phyloP scores from a whole-genome alignment of 2,113 vertebrate genomes.

The Hippocampus guttulatus region DNA sequence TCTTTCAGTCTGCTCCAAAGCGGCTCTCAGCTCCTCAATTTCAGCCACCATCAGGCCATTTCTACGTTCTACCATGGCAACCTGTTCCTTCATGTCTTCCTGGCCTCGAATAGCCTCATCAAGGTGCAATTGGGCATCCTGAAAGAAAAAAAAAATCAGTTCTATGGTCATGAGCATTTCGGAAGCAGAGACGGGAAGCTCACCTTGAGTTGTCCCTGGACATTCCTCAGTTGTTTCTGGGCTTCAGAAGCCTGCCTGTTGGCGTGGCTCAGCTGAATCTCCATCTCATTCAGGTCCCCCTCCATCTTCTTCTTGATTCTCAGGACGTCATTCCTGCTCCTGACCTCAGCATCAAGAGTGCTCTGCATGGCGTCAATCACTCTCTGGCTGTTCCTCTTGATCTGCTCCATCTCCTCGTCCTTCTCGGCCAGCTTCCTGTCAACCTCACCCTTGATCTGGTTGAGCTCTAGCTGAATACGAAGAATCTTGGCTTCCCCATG shows the following conservation, averaged over 20 bases:
- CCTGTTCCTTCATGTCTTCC: constrained; percentile 83
- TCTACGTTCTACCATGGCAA: constrained; percentile 79
- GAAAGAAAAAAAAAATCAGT: not conserved
- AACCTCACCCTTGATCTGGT: constrained; percentile 81
- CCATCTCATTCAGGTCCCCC: constrained; percentile 73
- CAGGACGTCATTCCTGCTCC: constrained; percentile 70
- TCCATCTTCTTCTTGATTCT: constrained; percentile 76
- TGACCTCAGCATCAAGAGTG: constrained; percentile 77
- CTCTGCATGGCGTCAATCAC: constrained; percentile 81
- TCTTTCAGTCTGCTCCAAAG: constrained; percentile 66
- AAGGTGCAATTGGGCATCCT: constrained; percentile 84
- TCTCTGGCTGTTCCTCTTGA: constrained; percentile 82
- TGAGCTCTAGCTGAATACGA: constrained; percentile 76
- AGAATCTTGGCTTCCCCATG: constrained; percentile 71
- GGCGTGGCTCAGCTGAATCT: constrained; percentile 73
- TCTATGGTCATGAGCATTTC: too few relatives aligned
- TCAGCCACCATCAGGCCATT: constrained; percentile 60
- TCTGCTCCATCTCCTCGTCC: constrained; percentile 82
- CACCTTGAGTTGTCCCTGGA: constrained; percentile 74
- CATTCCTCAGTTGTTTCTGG: constrained; percentile 74
- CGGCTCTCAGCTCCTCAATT: constrained; percentile 61
- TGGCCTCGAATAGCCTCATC: constrained; percentile 78
- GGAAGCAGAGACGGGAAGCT: not conserved
- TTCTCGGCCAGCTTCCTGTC: constrained; percentile 82
- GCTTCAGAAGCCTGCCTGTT: constrained; percentile 71